These are phyloP conservation scores for Idaea straminata DNA, from an alignment of 2,888 invertebrate genomes.

Conservation along the genomic window DNA sequence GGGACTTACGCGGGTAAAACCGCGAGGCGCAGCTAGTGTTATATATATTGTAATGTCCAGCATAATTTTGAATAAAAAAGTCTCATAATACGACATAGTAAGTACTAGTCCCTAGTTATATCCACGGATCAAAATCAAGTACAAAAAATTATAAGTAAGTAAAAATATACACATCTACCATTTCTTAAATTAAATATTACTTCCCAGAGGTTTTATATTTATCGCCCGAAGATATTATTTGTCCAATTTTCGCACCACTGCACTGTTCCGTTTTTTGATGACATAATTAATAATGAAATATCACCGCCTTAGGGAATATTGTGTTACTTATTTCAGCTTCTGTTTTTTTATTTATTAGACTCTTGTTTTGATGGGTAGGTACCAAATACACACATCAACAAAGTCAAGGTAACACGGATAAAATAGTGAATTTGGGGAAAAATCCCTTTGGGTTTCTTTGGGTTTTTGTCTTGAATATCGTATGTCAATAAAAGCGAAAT, in stretches of 20 bases:
- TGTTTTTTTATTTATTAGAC: background rate
- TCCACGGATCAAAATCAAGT: background rate
- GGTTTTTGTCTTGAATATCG: too few species aligned
- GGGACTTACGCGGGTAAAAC: too few species aligned
- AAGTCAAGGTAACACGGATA: too few species aligned
- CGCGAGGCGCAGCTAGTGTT: too few species aligned
- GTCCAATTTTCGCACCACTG: conserved; percentile 1
- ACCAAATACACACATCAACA: too few species aligned
- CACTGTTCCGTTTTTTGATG: background rate
- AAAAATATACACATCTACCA: background rate
- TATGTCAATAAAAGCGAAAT: too few species aligned
- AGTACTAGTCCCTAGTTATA: too few species aligned
- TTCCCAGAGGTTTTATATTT: background rate
- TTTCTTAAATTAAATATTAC: background rate
- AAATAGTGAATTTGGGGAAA: too few species aligned
- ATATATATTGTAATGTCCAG: too few species aligned
- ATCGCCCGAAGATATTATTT: background rate
- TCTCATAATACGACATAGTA: too few species aligned
- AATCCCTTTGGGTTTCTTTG: too few species aligned
- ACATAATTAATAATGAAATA: background rate
- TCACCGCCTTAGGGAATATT: background rate
- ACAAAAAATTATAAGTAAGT: background rate
- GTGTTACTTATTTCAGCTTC: background rate
- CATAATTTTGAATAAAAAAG: too few species aligned
- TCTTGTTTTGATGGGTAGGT: background rate